Evolutionary conservation across 2,797 vertebrate species (phyloP), one percentile per base, ranked within the genome.

Genomic region (Harpagifer antarcticus): DNA sequence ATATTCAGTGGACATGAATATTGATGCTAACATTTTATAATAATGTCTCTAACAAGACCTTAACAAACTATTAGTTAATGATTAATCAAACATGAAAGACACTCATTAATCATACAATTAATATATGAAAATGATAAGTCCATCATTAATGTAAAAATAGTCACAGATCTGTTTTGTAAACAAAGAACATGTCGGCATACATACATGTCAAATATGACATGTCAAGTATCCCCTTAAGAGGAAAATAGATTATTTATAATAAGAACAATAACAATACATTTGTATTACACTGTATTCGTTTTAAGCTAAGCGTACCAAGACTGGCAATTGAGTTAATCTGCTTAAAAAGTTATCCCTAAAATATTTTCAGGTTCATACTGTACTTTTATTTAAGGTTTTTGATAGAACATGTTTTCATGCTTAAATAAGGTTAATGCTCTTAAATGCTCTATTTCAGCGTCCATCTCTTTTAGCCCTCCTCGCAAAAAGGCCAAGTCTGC

Each of bases 1-100:
- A 95, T 94, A 93, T 94, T 94, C 91, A 92, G 86, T 83, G 74
- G 60, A 81, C 81, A 91, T 92, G 79, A 93, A 92, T 92, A 92
- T 92, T 90, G 85, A 90, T 91, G 81, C 71, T 60, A 86, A 80
- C 86, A 85, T 89, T 82, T 84, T 76, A 79, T 70, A 86, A 79
- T 87, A 90, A 91, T 89, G 79, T 87, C 33, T 61, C 58, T 72
- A 88, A 84, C 79, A 81, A 79, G 86, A 79, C 76, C 83, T 78
- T 86, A 88, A 84, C 79, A 89, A 91, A 89, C 81, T 86, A 84
- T 90, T 87, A 87, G 81, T 80, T 88, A 78, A 79, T 86, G 79
- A 85, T 89, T 86, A 91, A 89, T 90, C 83, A 85, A 91, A 89
- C 78, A 90, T 88, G 79, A 84, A 82, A 81, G 86, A 76, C 48